Base-by-base conservation (phyloP, 30 jellyfish, hydroid and myxozoan species). In the Cassiopea andromeda region DNA sequence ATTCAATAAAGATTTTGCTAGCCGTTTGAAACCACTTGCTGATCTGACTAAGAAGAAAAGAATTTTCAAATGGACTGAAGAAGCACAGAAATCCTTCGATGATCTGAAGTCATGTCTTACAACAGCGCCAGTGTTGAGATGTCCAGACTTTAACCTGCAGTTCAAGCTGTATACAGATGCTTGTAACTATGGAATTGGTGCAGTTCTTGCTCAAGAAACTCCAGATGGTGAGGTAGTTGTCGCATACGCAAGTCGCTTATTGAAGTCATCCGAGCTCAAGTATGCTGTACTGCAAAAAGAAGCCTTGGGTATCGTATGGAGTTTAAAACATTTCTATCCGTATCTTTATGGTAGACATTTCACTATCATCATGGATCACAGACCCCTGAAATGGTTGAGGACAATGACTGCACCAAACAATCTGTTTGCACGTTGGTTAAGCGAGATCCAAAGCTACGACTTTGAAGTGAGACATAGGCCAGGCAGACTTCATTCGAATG, bases 391-490 rank as follows among this genome's bases (percentile, higher is more conserved):
- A 47, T 90, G 57, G 93, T 75, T 90, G 27, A 81, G 82, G 78
- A 90, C 97, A 0, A 82, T 82, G 80, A 64, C 70, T 57, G 93
- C 85, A 12, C 93, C 87, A 14, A 83, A 83, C 76, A 90, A 90
- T 50, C 84, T 81, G 44, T 88, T 88, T 71, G 92, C 93, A 17
- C 80, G 93, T 17, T 90, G 97, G 97, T 61, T 74, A 60, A 80
- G 91, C 74, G 92, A 78, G 76, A 80, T 89, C 10, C 96, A 90
- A 54, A 61, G 50, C 5, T 90, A 78, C 79, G 97, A 82, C 60
- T 90, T 90, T 50, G 84, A 75, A 19, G 93, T 81, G 1, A 44
- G 50, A 4, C 86, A 90, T 60, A 27, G 38, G 38, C 38, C 38
- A 27, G 38, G 38, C 38, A 27, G 38, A 27, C 38, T 27, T 27